A percentile compares a stretch with the other conserved stretches of the same genome.
phyloP scores from a whole-genome alignment of 2,113 vertebrate genomes.

The Percina caprodes region DNA sequence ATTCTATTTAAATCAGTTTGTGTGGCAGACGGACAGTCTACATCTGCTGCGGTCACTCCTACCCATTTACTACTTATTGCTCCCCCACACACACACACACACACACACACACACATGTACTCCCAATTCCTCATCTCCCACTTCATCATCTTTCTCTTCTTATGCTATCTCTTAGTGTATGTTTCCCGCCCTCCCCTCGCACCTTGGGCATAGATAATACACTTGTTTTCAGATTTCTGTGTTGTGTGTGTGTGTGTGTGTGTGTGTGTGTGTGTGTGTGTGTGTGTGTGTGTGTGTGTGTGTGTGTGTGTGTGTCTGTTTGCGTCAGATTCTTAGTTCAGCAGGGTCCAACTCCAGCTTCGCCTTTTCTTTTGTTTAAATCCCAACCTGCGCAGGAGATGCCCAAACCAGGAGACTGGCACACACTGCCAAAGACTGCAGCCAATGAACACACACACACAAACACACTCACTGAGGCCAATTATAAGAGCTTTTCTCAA shows the following conservation, averaged over 20 bases:
- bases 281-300: constrained; percentile 4
- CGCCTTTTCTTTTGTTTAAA: constrained; percentile 58
- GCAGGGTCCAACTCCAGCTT: constrained; percentile 57
- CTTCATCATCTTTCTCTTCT: constrained; percentile 43
- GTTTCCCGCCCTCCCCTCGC: constrained; percentile 5
- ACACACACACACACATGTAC: not conserved
- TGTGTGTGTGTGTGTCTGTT: constrained; percentile 25
- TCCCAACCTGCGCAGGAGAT: constrained; percentile 37
- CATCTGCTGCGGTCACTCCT: constrained; percentile 66
- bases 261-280: constrained; percentile 5
- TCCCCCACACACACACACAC: not conserved
- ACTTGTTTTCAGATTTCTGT: constrained; percentile 50
- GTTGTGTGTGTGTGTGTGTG: constrained; percentile 7
- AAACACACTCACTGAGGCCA: constrained; percentile 40
- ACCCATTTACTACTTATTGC: constrained; percentile 47
- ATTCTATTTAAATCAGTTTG: constrained; percentile 16
- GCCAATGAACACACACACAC: not conserved
- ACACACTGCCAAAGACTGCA: not conserved
- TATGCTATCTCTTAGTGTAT: constrained; percentile 26
- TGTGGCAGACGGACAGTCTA: constrained; percentile 42
- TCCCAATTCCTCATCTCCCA: constrained; percentile 13
- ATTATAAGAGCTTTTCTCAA: constrained; percentile 53
- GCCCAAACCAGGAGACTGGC: constrained; percentile 38
- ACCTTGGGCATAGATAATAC: constrained; percentile 35
- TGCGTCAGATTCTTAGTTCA: constrained; percentile 49